Evolutionary conservation across 1,140 invertebrate species (phyloP), one percentile per base, ranked within the genome.

Genomic region (Magallana gigas): DNA sequence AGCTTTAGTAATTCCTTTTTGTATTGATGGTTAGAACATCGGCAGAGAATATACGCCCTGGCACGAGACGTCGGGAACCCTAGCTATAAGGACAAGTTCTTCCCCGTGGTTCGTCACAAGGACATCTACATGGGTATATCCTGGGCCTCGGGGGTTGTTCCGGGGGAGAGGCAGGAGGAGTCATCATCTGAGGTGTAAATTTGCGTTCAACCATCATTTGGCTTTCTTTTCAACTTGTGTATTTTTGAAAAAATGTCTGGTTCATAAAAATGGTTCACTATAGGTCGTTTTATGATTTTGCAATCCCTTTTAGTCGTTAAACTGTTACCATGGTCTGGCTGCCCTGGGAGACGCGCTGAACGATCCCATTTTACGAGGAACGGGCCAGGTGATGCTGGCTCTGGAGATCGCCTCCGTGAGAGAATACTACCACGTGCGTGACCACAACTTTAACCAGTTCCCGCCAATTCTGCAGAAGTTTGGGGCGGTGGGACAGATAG

Each of bases 261-360:
- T 23, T 23, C 23, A 23, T 23, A 23, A 23, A 23, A 23, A 23
- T 23, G 23, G 23, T 23, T 23, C 23, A 23, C 23, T 23, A 48
- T 48, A 4, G 36, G 36, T 48, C 5, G 36, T 48, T 48, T 48
- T 48, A 48, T 48, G 5, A 4, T 48, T 48, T 48, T 48, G 36
- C 36, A 4, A 4, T 48, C 36, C 16, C 12, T 62, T 90, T 1
- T 85, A 93, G 92, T 84, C 89, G 18, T 89, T 93, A 56, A 93
- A 92, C 81, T 92, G 92, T 81, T 93, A 93, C 83, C 92, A 93
- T 84, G 92, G 86, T n/a, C 58, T 93, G n/a, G 92, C 92, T 1
- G 91, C 92, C 9, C 88, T 93, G 4, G 92, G 92, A 0, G 90
- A 91, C 68, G 91, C 92, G 1, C 88, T 91, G 58, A 85, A 87